These are phyloP conservation scores for Euschistus heros DNA, from an alignment of 1,140 invertebrate genomes.

Conservation along the genomic window DNA sequence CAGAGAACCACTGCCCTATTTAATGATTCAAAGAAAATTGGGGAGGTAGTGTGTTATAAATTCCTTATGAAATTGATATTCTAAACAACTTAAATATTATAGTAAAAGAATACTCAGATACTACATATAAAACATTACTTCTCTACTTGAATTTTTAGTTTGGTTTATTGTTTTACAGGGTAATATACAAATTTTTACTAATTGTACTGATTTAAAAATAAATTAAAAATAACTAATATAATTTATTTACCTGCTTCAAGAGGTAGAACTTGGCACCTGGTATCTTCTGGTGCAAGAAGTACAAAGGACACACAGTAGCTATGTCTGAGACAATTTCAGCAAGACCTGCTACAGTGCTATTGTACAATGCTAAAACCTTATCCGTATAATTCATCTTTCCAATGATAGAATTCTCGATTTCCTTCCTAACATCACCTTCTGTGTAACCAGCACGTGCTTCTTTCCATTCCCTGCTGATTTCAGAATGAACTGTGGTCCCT, in stretches of 20 bases:
- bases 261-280: slow-evolving; percentile 59
- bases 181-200: too few species aligned
- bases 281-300: slow-evolving; percentile 47
- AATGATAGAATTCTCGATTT: slow-evolving; percentile 51
- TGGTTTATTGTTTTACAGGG: too few species aligned
- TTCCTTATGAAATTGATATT: too few species aligned
- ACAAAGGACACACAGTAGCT: slow-evolving; percentile 63
- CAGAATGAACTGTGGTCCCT: slow-evolving; percentile 35
- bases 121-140: too few species aligned
- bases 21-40: too few species aligned
- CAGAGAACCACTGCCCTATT: too few species aligned
- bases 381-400: slow-evolving; percentile 47
- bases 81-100: too few species aligned
- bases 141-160: too few species aligned
- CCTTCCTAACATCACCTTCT: slow-evolving; percentile 45
- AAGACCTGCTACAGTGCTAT: slow-evolving; percentile 51
- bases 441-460: slow-evolving; percentile 49
- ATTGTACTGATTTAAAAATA: too few species aligned
- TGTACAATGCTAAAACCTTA: slow-evolving; percentile 50
- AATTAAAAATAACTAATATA: too few species aligned
- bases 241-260: slow-evolving; percentile 42
- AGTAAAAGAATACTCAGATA: too few species aligned
- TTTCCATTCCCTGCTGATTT: slow-evolving; percentile 43
- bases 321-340: slow-evolving; percentile 65
- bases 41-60: too few species aligned